Conservation (phyloP, 2,797 vertebrate genomes). For the Amazonetta brasiliensis region DNA sequence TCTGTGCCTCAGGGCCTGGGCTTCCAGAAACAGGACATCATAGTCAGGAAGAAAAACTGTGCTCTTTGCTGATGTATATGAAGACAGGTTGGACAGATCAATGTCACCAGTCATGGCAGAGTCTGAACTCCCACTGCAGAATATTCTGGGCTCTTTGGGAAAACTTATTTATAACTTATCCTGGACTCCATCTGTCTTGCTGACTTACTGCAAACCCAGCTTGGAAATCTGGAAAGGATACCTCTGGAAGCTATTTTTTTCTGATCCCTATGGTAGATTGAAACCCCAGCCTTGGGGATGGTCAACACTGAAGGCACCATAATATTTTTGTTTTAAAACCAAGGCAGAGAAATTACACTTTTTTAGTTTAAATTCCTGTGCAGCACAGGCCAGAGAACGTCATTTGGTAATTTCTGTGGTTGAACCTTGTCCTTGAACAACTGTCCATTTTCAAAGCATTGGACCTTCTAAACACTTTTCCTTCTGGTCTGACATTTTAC, state of each 20-base stretch:
- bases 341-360: neutral
- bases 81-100: neutral
- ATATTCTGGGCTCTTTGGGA: neutral
- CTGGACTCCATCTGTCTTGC: neutral
- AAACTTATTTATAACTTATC: neutral
- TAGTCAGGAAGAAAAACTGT: neutral
- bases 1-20: neutral
- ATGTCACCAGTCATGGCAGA: neutral
- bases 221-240: neutral
- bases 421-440: slow-evolving; percentile 23
- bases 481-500: slow-evolving; percentile 18
- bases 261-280: neutral
- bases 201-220: neutral
- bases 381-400: neutral
- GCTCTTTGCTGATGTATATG: neutral
- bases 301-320: neutral
- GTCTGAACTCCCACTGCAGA: neutral
- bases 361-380: neutral
- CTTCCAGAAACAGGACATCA: neutral
- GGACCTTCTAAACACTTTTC: slow-evolving; percentile 3
- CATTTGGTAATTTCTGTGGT: slow-evolving; percentile 34
- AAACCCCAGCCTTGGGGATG: neutral
- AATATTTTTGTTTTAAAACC: slow-evolving; percentile 26
- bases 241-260: neutral
- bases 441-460: neutral